These are phyloP conservation scores for Porphyrio hochstetteri DNA, from an alignment of 2,113 vertebrate genomes.

Conservation along the genomic window DNA sequence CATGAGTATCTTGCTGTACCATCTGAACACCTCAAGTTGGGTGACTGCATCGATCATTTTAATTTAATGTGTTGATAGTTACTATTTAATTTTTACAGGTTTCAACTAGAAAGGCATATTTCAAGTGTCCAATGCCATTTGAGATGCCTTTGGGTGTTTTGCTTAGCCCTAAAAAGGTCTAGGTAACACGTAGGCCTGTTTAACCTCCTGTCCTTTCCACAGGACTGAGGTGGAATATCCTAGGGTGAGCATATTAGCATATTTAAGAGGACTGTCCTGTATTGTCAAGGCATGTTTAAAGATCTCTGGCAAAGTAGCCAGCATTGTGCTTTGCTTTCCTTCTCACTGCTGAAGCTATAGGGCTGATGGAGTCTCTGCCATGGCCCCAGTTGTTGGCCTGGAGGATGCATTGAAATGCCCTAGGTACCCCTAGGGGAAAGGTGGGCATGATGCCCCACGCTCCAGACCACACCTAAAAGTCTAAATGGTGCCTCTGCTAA, in stretches of 20 bases:
- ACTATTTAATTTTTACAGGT: not conserved
- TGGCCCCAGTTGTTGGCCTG: not conserved
- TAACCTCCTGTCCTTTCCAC: not conserved
- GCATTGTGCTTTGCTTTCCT: not conserved
- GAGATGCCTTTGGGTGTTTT: not conserved
- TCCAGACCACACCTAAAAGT: not conserved
- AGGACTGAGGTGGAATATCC: not conserved
- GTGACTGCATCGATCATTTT: not conserved
- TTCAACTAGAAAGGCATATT: not conserved
- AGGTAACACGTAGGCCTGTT: not conserved
- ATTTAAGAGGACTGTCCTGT: not conserved
- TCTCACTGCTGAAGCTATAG: not conserved
- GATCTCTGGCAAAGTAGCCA: not conserved
- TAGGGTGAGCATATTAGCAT: not conserved
- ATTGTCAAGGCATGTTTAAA: not conserved
- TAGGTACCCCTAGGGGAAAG: not conserved
- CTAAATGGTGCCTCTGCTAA: not conserved
- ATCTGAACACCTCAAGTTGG: not conserved
- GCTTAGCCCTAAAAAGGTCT: not conserved
- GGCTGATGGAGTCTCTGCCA: not conserved
- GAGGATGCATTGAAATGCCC: not conserved
- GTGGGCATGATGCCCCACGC: accelerated
- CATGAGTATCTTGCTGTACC: not conserved
- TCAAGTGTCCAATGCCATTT: not conserved
- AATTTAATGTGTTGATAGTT: not conserved